Conservation (phyloP, 1,140 invertebrate genomes). For the Lasioglossum albipes region DNA sequence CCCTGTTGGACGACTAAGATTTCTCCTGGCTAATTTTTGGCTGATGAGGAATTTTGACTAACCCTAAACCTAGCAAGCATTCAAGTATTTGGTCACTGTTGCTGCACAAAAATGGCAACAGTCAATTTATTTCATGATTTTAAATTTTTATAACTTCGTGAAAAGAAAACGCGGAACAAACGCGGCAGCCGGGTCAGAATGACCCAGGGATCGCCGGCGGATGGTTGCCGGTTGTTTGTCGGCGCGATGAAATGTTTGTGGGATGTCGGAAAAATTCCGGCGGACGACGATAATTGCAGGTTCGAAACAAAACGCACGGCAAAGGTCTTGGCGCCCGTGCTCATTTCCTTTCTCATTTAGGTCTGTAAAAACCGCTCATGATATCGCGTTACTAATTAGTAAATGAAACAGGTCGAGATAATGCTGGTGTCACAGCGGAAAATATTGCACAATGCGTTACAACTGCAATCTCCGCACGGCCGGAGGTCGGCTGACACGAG, state of each 20-base stretch:
- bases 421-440: constrained; percentile 59
- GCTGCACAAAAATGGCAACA: too few species aligned
- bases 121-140: too few species aligned
- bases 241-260: constrained; percentile 32
- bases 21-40: too few species aligned
- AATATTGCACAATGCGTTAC: constrained; percentile 60
- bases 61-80: too few species aligned
- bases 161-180: too few species aligned
- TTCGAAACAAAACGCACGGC: constrained; percentile 60
- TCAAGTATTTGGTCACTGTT: too few species aligned
- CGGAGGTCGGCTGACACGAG: constrained; percentile 3
- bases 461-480: constrained; percentile 45
- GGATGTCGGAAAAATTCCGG: constrained; percentile 47
- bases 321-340: constrained; percentile 62
- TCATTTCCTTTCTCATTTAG: constrained; percentile 74
- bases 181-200: too few species aligned
- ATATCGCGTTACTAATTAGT: constrained; percentile 77
- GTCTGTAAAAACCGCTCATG: constrained; percentile 62
- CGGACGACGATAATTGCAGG: constrained; percentile 57
- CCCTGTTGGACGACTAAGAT: too few species aligned
- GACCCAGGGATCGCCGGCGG: too few species aligned
- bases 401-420: constrained; percentile 69
- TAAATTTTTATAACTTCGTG: too few species aligned
- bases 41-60: too few species aligned
- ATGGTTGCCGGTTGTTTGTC: neutral